These are phyloP conservation scores for Rhyacophila brunnea DNA, from an alignment of 1,140 invertebrate species.

Conservation along the genomic window DNA sequence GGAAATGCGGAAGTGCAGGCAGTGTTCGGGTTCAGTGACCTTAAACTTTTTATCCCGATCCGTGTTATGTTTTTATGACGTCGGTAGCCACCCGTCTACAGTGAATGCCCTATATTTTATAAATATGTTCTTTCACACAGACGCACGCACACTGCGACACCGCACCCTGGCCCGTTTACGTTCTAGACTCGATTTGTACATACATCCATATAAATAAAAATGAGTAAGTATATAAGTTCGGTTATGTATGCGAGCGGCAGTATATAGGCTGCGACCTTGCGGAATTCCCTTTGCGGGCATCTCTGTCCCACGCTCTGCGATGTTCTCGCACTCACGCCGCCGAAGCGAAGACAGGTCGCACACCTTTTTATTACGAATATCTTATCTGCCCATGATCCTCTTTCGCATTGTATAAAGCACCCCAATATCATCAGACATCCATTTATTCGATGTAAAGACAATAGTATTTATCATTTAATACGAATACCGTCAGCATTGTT, in stretches of 20 bases:
- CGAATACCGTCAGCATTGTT: too few species aligned
- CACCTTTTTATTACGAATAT: background rate
- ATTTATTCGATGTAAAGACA: too few species aligned
- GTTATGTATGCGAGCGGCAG: constrained; percentile 1
- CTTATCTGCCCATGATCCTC: background rate
- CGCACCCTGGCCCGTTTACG: constrained; percentile 1
- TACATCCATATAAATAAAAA: constrained; percentile 21
- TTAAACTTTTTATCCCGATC: too few species aligned
- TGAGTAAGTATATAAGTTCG: constrained; percentile 6
- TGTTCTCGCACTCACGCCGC: constrained; percentile 2
- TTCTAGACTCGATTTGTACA: constrained; percentile 9
- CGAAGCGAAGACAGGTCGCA: background rate
- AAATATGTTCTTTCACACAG: too few species aligned
- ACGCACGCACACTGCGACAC: background rate
- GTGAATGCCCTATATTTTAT: too few species aligned
- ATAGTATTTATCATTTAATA: too few species aligned
- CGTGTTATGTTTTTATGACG: too few species aligned
- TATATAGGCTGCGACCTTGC: constrained; percentile 32
- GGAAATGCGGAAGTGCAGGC: too few species aligned
- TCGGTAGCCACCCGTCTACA: too few species aligned
- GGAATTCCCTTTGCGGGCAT: constrained; percentile 32
- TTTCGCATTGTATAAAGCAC: background rate
- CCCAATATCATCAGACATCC: background rate
- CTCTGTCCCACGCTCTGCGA: background rate
- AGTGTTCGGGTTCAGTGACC: too few species aligned